Evolutionary conservation across 1,140 invertebrate genomes (phyloP).

Genomic region (Papilio glaucus): DNA sequence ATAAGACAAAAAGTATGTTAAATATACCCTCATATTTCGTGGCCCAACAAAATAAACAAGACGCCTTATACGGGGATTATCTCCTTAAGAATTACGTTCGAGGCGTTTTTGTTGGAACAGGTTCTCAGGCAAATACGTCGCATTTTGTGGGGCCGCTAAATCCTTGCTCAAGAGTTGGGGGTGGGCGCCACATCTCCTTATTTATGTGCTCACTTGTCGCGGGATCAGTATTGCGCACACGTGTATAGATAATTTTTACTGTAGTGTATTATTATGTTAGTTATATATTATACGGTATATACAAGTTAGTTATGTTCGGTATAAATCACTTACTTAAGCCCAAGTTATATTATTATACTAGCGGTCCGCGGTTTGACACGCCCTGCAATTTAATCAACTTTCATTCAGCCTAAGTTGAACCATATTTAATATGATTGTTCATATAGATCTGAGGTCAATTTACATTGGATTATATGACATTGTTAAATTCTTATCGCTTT

Average conservation of each 20-base stretch:
- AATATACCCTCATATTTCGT: slow-evolving; percentile 38
- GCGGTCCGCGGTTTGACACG: no score
- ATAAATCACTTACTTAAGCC: not conserved
- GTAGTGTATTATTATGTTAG: not conserved
- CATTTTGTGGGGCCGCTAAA: slow-evolving; percentile 32
- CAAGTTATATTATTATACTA: no score
- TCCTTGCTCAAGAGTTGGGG: not conserved
- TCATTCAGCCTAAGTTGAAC: no score
- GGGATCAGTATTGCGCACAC: not conserved
- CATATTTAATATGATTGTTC: no score
- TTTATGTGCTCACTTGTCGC: slow-evolving; percentile 22
- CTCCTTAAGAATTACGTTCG: slow-evolving; percentile 69
- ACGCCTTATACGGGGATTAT: slow-evolving; percentile 63
- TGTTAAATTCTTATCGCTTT: no score
- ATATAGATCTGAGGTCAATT: no score
- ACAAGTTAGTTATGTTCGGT: no score
- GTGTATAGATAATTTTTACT: not conserved
- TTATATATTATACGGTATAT: not conserved
- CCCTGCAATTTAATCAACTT: no score
- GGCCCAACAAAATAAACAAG: slow-evolving; percentile 61
- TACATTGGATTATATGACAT: no score
- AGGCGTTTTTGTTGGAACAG: slow-evolving; percentile 48
- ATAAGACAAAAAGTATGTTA: not conserved
- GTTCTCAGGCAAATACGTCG: slow-evolving; percentile 60
- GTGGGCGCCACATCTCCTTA: slow-evolving; percentile 36